A percentile compares a stretch with the other conserved stretches of the same genome.
These are phyloP conservation scores for Bubo bubo DNA, from an alignment of 2,113 vertebrate species.

Conservation along the genomic window DNA sequence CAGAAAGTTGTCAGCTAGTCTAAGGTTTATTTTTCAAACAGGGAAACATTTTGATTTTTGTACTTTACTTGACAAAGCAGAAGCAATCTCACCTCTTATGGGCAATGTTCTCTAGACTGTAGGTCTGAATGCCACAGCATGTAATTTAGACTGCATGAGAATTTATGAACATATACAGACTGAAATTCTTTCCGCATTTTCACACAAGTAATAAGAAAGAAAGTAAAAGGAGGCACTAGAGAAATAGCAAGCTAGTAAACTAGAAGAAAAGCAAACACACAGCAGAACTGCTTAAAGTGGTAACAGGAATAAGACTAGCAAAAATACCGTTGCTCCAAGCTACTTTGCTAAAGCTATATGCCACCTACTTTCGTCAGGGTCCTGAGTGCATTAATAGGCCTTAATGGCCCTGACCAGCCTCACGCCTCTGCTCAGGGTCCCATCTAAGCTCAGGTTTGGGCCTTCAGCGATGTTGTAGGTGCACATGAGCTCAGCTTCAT, in stretches of 20 bases:
- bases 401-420: not conserved
- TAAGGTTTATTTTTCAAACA: not conserved
- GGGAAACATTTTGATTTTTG: not conserved
- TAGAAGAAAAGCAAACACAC: not conserved
- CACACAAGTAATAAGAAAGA: not conserved
- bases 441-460: not conserved
- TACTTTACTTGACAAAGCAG: not conserved
- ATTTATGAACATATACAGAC: not conserved
- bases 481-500: not conserved
- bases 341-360: not conserved
- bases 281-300: not conserved
- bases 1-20: not conserved
- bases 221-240: not conserved
- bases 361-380: not conserved
- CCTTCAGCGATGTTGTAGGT: not conserved
- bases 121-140: not conserved
- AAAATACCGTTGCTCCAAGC: not conserved
- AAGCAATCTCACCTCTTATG: not conserved
- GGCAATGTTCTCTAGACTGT: not conserved
- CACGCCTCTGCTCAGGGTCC: no score
- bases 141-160: not conserved
- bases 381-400: fast-evolving
- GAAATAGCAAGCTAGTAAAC: not conserved
- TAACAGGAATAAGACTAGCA: fast-evolving
- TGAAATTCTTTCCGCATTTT: not conserved